phyloP scores from a whole-genome alignment of 2,113 vertebrate species.

The Opisthocomus hoazin region DNA sequence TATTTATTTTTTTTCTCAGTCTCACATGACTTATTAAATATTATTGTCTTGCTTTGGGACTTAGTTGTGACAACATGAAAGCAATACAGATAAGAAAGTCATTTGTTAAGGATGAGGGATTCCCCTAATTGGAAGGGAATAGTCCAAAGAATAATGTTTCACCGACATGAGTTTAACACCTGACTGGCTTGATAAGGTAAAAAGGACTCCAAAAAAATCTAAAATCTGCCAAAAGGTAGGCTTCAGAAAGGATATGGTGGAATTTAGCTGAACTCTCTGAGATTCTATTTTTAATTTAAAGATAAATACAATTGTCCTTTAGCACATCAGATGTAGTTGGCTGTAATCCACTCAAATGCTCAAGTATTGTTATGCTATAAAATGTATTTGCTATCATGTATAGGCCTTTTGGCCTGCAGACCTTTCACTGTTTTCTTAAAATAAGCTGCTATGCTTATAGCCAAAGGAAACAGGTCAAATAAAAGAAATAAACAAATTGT shows the following conservation, averaged over 20 bases:
- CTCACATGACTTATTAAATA: neutral
- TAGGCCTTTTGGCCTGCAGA: neutral
- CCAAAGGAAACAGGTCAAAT: neutral
- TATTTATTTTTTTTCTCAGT: neutral
- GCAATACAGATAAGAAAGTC: neutral
- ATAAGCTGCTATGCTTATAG: neutral
- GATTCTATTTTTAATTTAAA: neutral
- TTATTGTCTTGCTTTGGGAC: neutral
- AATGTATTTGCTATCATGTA: neutral
- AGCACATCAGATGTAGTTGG: neutral
- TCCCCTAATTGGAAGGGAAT: conserved; percentile 30
- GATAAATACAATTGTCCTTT: neutral
- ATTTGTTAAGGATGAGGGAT: conserved; percentile 24
- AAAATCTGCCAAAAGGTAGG: neutral
- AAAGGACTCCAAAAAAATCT: neutral
- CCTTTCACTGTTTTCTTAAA: neutral
- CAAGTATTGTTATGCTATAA: neutral
- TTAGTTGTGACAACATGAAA: neutral
- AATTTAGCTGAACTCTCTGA: neutral
- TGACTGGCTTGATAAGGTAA: neutral
- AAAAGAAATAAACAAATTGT: neutral
- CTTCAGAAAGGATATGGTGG: neutral
- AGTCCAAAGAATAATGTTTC: neutral
- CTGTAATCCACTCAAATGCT: neutral
- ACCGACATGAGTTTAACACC: neutral